Base-by-base conservation (phyloP, 1,140 invertebrate genomes). In the Telenomus remus region DNA sequence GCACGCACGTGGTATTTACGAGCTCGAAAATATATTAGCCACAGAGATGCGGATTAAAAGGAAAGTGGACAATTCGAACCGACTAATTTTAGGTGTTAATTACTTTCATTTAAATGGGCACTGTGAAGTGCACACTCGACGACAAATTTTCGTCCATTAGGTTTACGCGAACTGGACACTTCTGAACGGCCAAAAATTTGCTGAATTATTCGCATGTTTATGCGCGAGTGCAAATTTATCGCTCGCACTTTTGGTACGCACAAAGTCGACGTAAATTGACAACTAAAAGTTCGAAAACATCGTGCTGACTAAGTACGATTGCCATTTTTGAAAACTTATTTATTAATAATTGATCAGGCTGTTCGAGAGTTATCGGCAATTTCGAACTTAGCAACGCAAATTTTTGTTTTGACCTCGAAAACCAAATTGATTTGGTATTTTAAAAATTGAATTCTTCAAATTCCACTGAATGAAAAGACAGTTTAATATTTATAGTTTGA, bases 41-140 rank as follows among this genome's bases (percentile, higher is more conserved):
- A 59, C 47, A 47, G 54, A 35, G 42, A 44, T 15, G 11, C 2
- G 53, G 19, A 9, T 48, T 53, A 46, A 59, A 48, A 69, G 48
- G 55, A 69, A 69, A 69, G 65, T 69, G 48, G 55, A 60, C 65
- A 69, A 60, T 60, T 69, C 42, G 55, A 48, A 60, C 53, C 65
- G 65, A 60, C 55, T 49, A 60, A 54, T 54, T 69, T 59, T 59
- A 60, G 43, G 65, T 69, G 65, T 69, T 69, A 69, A 69, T 69
- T 69, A 69, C 34, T 48, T 34, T 54, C 54, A 54, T 48, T 69
- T 69, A 51, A 66, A 57, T 57, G 34, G 53, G 9, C 59, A 48
- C 35, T 39, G 55, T 35, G 49, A 53, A 54, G 49, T 13, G 12
- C n/a, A 35, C 47, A 47, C 34, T 68, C 53, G 59, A 44, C 50